phyloP scores from a whole-genome alignment of 2,888 invertebrate genomes.

The Caenorhabditis sp. region DNA sequence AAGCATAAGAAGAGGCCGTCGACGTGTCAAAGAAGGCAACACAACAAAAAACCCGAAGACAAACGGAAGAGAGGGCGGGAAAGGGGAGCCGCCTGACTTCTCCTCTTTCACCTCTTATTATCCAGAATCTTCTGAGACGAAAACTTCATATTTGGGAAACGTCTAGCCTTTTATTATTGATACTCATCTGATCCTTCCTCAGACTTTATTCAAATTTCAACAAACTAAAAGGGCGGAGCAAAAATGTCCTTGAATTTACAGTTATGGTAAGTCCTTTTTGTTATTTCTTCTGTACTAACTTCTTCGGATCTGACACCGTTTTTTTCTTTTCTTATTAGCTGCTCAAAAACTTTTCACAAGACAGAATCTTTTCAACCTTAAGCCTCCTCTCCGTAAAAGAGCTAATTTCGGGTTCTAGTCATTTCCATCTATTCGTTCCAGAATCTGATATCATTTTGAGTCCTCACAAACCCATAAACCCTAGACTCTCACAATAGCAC shows the following conservation, averaged over 20 bases:
- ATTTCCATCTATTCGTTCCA: neutral
- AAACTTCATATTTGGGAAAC: conserved; percentile 12
- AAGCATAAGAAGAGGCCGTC: conserved; percentile 3
- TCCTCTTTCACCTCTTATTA: conserved; percentile 67
- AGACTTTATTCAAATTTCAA: conserved; percentile 9
- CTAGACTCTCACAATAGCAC: neutral
- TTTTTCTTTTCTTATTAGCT: too few species aligned
- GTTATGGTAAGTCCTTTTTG: conserved; percentile 28
- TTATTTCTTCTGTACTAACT: too few species aligned
- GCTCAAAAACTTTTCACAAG: neutral
- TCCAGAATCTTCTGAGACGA: conserved; percentile 34
- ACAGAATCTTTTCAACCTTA: neutral
- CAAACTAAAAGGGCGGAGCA: neutral
- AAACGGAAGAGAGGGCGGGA: conserved; percentile 35
- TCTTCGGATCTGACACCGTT: too few species aligned
- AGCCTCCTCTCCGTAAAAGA: too few species aligned
- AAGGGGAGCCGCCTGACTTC: conserved; percentile 60
- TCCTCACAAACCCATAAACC: neutral
- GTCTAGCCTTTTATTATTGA: neutral
- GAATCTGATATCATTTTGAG: neutral
- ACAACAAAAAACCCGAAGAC: conserved; percentile 20
- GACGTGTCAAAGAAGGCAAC: conserved; percentile 35
- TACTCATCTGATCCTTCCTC: conserved; percentile 4
- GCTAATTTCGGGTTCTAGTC: too few species aligned
- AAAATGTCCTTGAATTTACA: conserved; percentile 39